Conservation (phyloP, 1,140 invertebrate genomes). For the Bilobella aurantiaca region DNA sequence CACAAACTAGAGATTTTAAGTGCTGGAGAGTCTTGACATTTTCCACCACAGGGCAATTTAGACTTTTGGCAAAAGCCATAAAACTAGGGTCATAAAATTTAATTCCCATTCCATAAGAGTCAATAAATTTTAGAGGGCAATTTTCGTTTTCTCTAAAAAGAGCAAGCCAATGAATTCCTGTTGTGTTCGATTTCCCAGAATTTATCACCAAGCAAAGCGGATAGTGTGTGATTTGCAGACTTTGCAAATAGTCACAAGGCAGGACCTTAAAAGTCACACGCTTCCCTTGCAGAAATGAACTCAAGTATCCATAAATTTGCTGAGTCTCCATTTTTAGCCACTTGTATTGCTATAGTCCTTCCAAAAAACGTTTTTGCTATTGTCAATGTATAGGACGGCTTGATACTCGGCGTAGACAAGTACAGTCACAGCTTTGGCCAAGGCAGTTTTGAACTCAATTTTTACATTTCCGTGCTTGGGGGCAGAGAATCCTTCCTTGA, state of each 20-base stretch:
- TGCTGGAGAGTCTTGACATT: neutral
- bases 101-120: neutral
- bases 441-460: conserved; percentile 16
- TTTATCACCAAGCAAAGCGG: neutral
- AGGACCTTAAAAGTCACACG: neutral
- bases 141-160: neutral
- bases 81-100: neutral
- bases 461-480: conserved; percentile 13
- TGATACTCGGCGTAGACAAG: conserved; percentile 23
- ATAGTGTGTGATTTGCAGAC: neutral
- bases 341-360: conserved; percentile 5
- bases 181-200: neutral
- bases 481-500: conserved; percentile 6
- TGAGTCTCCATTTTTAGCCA: conserved; percentile 11
- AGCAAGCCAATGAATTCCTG: conserved; percentile 1
- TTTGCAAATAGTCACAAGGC: neutral
- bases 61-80: neutral
- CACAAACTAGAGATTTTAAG: neutral
- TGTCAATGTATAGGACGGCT: conserved; percentile 22
- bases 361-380: conserved; percentile 13
- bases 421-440: conserved; percentile 6
- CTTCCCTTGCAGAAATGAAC: neutral
- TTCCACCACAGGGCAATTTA: neutral
- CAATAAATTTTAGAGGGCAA: neutral
- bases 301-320: conserved; percentile 1